A percentile compares a stretch with the other conserved stretches of the same genome.
Conservation (phyloP, 2,888 invertebrate species). For the Cantharis nigra region DNA sequence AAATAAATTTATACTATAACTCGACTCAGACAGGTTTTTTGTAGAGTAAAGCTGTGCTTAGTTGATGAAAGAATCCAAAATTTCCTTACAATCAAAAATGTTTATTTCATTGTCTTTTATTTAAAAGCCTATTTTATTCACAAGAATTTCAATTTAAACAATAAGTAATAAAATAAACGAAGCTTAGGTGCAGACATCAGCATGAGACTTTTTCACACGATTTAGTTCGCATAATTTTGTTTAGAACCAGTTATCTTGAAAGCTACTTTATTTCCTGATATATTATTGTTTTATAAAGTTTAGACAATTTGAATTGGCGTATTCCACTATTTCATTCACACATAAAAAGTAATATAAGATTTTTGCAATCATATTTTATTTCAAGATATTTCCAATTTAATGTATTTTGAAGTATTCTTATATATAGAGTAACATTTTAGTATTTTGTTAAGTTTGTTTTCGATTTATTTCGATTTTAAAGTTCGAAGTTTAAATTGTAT, state of each 20-base stretch:
- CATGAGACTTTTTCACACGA: background rate
- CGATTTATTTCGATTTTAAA: background rate
- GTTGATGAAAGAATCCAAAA: too few species aligned
- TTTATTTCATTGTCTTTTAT: background rate
- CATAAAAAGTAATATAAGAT: background rate
- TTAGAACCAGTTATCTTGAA: background rate
- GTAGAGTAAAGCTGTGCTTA: too few species aligned
- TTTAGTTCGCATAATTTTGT: background rate
- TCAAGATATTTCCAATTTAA: background rate
- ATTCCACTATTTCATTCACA: background rate
- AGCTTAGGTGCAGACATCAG: background rate
- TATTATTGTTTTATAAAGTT: background rate
- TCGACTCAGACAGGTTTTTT: too few species aligned
- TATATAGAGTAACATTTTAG: background rate
- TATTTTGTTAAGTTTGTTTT: background rate
- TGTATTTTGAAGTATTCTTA: background rate
- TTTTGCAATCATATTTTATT: background rate
- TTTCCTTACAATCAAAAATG: background rate
- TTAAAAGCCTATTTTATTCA: background rate
- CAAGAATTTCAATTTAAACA: background rate
- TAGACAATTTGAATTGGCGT: background rate
- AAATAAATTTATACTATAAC: too few species aligned
- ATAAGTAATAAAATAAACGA: background rate
- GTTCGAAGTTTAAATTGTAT: background rate
- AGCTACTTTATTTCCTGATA: background rate